Conservation (phyloP, 2,888 invertebrate species). For the Sussaba pulchella region DNA sequence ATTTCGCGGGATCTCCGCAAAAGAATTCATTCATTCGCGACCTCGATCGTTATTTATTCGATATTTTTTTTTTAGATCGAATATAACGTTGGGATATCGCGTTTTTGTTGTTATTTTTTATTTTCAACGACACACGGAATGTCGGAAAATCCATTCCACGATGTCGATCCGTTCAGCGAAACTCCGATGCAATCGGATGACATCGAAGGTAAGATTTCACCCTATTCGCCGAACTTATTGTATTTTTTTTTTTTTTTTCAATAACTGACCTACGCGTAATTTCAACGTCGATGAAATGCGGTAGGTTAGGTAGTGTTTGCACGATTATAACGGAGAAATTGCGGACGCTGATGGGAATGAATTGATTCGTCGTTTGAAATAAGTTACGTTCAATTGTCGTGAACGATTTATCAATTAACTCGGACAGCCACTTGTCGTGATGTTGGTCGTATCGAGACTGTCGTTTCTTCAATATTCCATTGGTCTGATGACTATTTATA, state of each 20-base stretch:
- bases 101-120: not conserved
- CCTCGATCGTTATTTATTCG: too few species aligned
- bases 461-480: constrained; percentile 10
- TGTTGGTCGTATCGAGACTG: not conserved
- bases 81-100: too few species aligned
- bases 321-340: too few species aligned
- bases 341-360: constrained; percentile 1
- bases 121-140: constrained; percentile 67
- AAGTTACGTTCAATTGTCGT: too few species aligned
- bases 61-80: too few species aligned
- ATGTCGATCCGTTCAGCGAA: constrained; percentile 81
- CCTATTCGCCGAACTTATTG: too few species aligned
- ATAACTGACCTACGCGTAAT: constrained; percentile 59
- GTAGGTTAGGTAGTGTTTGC: too few species aligned
- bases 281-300: not conserved
- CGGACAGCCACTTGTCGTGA: not conserved
- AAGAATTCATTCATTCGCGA: too few species aligned
- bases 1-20: too few species aligned
- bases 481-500: not conserved
- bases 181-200: constrained; percentile 75
- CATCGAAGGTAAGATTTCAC: constrained; percentile 77
- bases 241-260: constrained; percentile 34
- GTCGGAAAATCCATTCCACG: constrained; percentile 73
- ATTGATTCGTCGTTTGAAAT: constrained; percentile 20
- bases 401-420: constrained; percentile 50